Percentiles rank a stretch among this genome's conserved stretches.
Evolutionary conservation across 2,888 invertebrate species (phyloP).

Genomic region (Callinectes sapidus): DNA sequence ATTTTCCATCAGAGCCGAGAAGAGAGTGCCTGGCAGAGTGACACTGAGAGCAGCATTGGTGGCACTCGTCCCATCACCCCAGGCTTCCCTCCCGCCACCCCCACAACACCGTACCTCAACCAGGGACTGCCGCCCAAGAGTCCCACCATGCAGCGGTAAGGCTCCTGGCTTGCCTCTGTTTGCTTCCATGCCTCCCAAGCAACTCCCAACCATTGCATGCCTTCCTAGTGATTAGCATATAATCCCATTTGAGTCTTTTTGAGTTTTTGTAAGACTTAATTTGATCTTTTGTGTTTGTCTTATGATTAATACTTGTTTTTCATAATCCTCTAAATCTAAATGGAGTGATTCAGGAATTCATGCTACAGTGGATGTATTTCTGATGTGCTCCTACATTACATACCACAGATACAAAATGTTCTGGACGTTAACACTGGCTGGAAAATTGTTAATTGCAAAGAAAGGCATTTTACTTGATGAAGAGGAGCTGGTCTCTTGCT

Average conservation of each 20-base stretch:
- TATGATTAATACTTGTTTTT: slow-evolving; percentile 28
- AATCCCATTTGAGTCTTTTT: slow-evolving; percentile 13
- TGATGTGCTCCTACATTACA: not conserved
- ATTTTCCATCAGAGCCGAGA: slow-evolving; percentile 67
- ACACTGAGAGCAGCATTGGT: slow-evolving; percentile 66
- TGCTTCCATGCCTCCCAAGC: slow-evolving; percentile 15
- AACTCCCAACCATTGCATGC: slow-evolving; percentile 17
- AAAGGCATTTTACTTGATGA: not conserved
- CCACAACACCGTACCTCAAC: slow-evolving; percentile 90
- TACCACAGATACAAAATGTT: not conserved
- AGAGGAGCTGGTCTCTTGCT: slow-evolving; percentile 17
- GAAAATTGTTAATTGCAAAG: not conserved
- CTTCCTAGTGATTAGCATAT: slow-evolving; percentile 21
- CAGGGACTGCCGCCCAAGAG: slow-evolving; percentile 88
- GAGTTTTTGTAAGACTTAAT: slow-evolving; percentile 10
- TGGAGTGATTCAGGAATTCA: not conserved
- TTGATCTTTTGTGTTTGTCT: slow-evolving; percentile 8
- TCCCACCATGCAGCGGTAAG: slow-evolving; percentile 83
- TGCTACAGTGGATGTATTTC: not conserved
- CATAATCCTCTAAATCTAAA: slow-evolving; percentile 8
- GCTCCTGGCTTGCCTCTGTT: slow-evolving; percentile 27
- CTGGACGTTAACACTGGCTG: not conserved
- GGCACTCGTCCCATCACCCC: slow-evolving; percentile 87
- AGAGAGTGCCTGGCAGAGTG: slow-evolving; percentile 71
- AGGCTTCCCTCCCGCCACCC: slow-evolving; percentile 90